A percentile compares a stretch with the other conserved stretches of the same genome.
phyloP scores from a whole-genome alignment of 2,113 vertebrate species.

The Daboia siamensis region DNA sequence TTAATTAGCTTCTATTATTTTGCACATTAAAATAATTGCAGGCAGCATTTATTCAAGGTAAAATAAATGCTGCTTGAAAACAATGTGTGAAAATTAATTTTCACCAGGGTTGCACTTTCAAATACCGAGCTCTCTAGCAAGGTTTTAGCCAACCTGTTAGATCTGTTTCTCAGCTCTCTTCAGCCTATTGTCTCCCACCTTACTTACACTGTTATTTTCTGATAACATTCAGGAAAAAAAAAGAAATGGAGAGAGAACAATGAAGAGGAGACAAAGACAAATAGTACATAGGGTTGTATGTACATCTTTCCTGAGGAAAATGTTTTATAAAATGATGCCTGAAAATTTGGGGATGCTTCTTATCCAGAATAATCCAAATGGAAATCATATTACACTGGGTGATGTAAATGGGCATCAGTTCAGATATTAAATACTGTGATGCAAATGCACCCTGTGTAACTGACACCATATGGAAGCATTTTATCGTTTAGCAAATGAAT shows the following conservation, averaged over 20 bases:
- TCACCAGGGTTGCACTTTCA: conserved; percentile 22
- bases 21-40: conserved; percentile 16
- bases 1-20: conserved; percentile 16
- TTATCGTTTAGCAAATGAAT: neutral
- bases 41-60: neutral
- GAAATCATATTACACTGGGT: neutral
- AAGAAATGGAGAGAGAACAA: neutral
- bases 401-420: neutral
- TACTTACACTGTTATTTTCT: conserved; percentile 23
- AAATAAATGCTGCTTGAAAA: conserved; percentile 18
- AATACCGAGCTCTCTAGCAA: neutral
- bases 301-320: neutral
- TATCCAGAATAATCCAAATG: neutral
- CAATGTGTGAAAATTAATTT: conserved; percentile 17
- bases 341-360: neutral
- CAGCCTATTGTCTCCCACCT: conserved; percentile 30
- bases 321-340: neutral
- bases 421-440: neutral
- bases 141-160: neutral
- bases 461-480: neutral
- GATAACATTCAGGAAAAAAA: conserved; percentile 2
- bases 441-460: neutral
- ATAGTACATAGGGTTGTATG: neutral
- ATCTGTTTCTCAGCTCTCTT: conserved; percentile 17
- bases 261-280: neutral